phyloP scores from a whole-genome alignment of 2,797 vertebrate genomes.

The Bradypodion pumilum region DNA sequence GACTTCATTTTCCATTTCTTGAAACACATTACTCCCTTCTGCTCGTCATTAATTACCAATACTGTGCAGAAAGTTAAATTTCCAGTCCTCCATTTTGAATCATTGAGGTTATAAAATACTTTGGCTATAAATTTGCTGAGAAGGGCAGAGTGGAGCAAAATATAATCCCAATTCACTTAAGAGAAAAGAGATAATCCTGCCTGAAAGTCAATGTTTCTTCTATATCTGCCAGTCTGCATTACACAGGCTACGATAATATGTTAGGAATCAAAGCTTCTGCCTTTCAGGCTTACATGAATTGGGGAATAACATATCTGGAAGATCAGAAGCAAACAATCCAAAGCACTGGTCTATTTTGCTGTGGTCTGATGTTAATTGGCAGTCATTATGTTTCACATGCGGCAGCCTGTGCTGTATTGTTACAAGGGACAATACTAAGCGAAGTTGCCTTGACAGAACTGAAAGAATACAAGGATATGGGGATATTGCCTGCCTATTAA shows the following conservation, averaged over 20 bases:
- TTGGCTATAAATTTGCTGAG: constrained; percentile 24
- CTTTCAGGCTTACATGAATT: constrained; percentile 37
- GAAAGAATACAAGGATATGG: background rate
- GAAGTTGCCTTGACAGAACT: background rate
- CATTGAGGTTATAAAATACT: constrained; percentile 35
- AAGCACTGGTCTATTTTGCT: background rate
- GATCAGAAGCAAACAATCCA: constrained; percentile 14
- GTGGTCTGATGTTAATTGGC: constrained; percentile 4
- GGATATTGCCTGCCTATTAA: background rate
- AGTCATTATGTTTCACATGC: background rate
- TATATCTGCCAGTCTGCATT: constrained; percentile 36
- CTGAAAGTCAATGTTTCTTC: constrained; percentile 46
- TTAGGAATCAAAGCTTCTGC: constrained; percentile 46
- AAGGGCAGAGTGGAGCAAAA: constrained; percentile 14
- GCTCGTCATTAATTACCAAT: constrained; percentile 7
- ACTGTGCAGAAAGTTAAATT: background rate
- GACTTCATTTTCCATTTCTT: constrained; percentile 32
- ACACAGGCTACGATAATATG: constrained; percentile 38
- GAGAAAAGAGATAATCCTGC: constrained; percentile 11
- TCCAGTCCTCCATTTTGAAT: constrained; percentile 9
- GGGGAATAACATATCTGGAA: constrained; percentile 39
- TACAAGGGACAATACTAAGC: constrained; percentile 12
- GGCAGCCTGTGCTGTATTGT: background rate
- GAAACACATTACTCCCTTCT: background rate
- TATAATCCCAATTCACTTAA: constrained; percentile 45